Evolutionary conservation across 1,140 invertebrate genomes (phyloP).

Genomic region (Euglossa dilemma): DNA sequence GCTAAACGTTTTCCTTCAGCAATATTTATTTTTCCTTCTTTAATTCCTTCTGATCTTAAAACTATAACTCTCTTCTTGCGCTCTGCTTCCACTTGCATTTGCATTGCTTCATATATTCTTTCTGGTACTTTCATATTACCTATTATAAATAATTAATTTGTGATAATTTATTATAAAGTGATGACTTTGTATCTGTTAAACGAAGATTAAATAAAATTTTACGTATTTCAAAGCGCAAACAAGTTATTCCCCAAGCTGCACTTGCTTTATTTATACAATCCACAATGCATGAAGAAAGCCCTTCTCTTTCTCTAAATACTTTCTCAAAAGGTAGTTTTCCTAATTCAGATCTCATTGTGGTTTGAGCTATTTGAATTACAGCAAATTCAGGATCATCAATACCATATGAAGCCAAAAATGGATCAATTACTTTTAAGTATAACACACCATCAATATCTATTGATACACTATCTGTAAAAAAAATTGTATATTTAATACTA

Average conservation of each 20-base stretch:
- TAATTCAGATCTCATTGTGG: constrained; percentile 99
- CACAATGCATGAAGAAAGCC: constrained; percentile 97
- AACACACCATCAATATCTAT: constrained; percentile 98
- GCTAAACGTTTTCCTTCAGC: constrained; percentile 97
- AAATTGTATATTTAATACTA: not conserved
- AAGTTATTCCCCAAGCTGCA: constrained; percentile 98
- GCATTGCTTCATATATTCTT: constrained; percentile 99
- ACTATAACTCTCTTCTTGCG: constrained; percentile 97
- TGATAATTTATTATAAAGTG: too few relatives aligned
- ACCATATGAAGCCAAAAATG: constrained; percentile 97
- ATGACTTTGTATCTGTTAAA: not conserved
- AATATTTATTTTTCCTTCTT: constrained; percentile 98
- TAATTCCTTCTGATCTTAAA: constrained; percentile 97
- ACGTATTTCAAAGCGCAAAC: constrained; percentile 99
- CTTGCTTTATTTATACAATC: constrained; percentile 99
- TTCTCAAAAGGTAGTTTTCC: constrained; percentile 99
- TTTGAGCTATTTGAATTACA: constrained; percentile 99
- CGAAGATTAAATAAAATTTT: constrained; percentile 80
- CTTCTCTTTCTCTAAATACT: constrained; percentile 98
- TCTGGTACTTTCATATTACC: constrained; percentile 96
- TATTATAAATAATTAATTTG: constrained; percentile 78
- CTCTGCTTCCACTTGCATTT: constrained; percentile 99
- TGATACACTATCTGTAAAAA: constrained; percentile 94
- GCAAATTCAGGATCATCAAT: constrained; percentile 99
- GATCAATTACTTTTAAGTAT: constrained; percentile 96